Base-by-base conservation (phyloP, 2,797 vertebrate species). In the Phoebastria nigripes region DNA sequence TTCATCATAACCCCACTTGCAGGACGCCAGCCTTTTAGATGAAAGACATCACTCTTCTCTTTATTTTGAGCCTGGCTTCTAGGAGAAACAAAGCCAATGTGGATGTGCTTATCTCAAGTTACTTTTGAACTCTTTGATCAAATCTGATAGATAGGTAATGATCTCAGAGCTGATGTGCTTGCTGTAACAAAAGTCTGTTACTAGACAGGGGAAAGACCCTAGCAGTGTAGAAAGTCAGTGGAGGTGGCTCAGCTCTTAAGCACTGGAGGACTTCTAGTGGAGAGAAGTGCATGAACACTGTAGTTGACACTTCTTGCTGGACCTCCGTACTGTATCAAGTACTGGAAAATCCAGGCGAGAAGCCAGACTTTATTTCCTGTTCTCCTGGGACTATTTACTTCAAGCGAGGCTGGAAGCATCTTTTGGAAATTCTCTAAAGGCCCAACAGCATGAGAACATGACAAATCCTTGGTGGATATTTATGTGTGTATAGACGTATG, bases 361-460 rank as follows among this genome's bases (percentile, higher is more conserved):
- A 87, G 87, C 35, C 63, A 76, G 67, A 49, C 21, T n/a, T 55
- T 78, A 63, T 56, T 77, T 80, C 70, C 87, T 82, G 15, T 79
- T 92, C 49, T 87, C 39, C 70, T 94, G 62, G 70, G 58, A 46
- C 74, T 89, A n/a, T 71, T 92, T 67, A 63, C 17, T 78, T 90
- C 62, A 90, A 86, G 37, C 3, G 8, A 74, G 35, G n/a, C 69
- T 93, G 52, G 80, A 81, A 93, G 49, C 51, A 76, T 67, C n/a
- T 55, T 89, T 42, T 63, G 62, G 89, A 93, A 93, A 94, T 90
- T 89, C 86, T 65, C 81, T 79, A 26, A 76, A 71, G 73, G 87
- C n/a, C 31, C 54, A 74, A 33, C 12, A 78, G 73, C 56, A 84
- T 49, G 37, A 72, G 83, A 91, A 91, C 29, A 39, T 52, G 76